Evolutionary conservation across 1,140 invertebrate species (phyloP), one percentile per base, ranked within the genome.

Genomic region (Drosophila burlai): DNA sequence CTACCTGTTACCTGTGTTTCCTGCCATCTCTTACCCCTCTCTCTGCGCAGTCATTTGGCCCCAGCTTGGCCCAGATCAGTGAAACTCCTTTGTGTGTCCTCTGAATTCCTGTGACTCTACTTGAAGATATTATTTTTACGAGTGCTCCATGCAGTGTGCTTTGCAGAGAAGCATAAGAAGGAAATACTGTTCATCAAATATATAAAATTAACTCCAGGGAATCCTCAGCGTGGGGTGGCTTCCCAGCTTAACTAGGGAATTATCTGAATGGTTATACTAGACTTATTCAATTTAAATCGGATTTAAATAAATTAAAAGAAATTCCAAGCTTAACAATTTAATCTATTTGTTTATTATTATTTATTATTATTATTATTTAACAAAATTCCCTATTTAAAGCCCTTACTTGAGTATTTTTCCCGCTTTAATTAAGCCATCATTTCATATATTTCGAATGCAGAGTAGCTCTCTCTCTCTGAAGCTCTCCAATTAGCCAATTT

Each of bases 1-100:
- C 34, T 50, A 68, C 60, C 65, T 49, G 24, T 42, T 64, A 16
- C 46, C 45, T 13, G 45, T 63, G 15, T n/a, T 64, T 50, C 34
- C 58, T 49, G 24, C 40, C 34, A 45, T 47, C 62, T 16, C 26
- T 50, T 31, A 0, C 15, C 9, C 18, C 18, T 24, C 60, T 26
- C 34, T 9, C 21, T 7, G 1, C 4, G 26, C 36, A 40, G 21
- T 46, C 64, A 67, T 64, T 67, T 45, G 34, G 29, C 3, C 8
- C 34, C 38, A 34, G 29, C 18, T 62, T 65, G 38, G 31, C 26
- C 63, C 57, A 45, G 36, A 57, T 57, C 54, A 34, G 38, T 43
- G 43, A 16, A 63, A 57, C 6, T 31, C 38, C 18, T 66, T 63
- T 63, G 63, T 45, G 38, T 45, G 57, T 45, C 21, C 29, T 36